phyloP scores from a whole-genome alignment of 2,888 invertebrate genomes.

The Ophioninae sp. region DNA sequence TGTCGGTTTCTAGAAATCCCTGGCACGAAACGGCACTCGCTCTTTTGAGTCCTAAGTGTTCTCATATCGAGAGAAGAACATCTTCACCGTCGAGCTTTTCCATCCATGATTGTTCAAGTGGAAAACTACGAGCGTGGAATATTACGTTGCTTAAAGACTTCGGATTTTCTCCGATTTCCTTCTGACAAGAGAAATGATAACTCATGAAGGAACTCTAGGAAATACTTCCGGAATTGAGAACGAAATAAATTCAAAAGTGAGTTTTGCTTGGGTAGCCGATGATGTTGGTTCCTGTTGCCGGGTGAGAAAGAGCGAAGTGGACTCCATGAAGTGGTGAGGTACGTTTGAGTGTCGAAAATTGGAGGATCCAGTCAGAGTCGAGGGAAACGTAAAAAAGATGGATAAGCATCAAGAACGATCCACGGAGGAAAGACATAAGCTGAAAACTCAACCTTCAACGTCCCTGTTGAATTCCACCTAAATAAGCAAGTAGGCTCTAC shows the following conservation, averaged over 20 bases:
- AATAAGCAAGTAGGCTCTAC: background rate
- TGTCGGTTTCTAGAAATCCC: background rate
- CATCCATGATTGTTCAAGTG: slow-evolving; percentile 26
- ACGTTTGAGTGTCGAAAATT: background rate
- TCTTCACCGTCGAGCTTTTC: slow-evolving; percentile 6
- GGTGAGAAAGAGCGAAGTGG: background rate
- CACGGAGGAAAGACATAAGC: slow-evolving; percentile 36
- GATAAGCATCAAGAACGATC: slow-evolving; percentile 34
- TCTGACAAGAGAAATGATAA: slow-evolving; percentile 32
- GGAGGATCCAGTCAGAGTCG: slow-evolving; percentile 12
- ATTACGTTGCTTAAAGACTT: slow-evolving; percentile 10
- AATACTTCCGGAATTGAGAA: background rate
- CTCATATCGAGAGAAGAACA: slow-evolving; percentile 17
- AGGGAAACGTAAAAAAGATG: slow-evolving; percentile 36
- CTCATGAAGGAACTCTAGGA: background rate
- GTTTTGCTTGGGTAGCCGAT: background rate
- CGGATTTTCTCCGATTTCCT: slow-evolving; percentile 17
- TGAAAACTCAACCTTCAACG: slow-evolving; percentile 43
- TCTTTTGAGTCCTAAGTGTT: slow-evolving; percentile 15
- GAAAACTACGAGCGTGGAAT: background rate
- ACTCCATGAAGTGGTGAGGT: slow-evolving; percentile 11
- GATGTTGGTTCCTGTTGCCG: background rate
- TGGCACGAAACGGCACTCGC: background rate
- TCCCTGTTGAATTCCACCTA: slow-evolving; percentile 24
- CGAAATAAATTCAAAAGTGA: slow-evolving; percentile 6